Evolutionary conservation across 1,140 invertebrate species (phyloP).

Genomic region (Colletes gigas): DNA sequence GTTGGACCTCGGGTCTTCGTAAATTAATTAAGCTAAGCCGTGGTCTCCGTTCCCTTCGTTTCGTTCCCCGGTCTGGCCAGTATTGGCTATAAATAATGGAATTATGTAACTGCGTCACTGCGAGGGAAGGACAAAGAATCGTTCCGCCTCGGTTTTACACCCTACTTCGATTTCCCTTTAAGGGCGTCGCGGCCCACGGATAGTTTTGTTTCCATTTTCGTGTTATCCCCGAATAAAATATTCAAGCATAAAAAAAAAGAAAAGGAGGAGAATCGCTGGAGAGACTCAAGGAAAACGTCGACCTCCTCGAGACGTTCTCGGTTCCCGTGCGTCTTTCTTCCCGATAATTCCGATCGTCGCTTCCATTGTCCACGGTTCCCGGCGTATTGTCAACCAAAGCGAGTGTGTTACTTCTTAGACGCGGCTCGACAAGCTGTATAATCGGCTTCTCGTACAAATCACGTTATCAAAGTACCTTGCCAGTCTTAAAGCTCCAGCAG

Average conservation of each 20-base stretch:
- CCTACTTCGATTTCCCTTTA: background rate
- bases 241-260: background rate
- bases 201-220: background rate
- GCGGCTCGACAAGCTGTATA: constrained; percentile 58
- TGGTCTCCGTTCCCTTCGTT: constrained; percentile 52
- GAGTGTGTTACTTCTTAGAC: constrained; percentile 50
- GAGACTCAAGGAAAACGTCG: background rate
- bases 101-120: constrained; percentile 67
- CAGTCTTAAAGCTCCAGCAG: constrained; percentile 12
- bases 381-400: constrained; percentile 30
- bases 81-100: constrained; percentile 74
- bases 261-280: background rate
- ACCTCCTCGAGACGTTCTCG: background rate
- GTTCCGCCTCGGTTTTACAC: constrained; percentile 48
- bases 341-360: constrained; percentile 26
- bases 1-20: constrained; percentile 44
- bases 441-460: constrained; percentile 56
- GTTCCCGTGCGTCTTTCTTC: background rate
- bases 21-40: constrained; percentile 72
- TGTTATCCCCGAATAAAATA: background rate
- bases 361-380: constrained; percentile 21
- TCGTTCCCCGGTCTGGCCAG: constrained; percentile 38
- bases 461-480: constrained; percentile 41
- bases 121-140: constrained; percentile 59
- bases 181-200: no score